Base-by-base conservation (phyloP, 2,888 invertebrate species). In the Drosophila demipolita region DNA sequence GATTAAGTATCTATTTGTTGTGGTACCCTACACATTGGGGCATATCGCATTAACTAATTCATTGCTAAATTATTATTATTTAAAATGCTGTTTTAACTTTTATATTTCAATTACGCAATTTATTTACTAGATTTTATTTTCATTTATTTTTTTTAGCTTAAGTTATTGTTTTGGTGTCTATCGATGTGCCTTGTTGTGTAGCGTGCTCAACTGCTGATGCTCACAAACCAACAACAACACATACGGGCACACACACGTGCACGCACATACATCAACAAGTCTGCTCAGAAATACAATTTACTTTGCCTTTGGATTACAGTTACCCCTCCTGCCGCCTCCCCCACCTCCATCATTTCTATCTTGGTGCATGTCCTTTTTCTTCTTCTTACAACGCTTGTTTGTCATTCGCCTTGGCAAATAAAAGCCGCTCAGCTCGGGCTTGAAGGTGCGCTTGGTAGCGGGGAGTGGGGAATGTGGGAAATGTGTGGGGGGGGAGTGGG, bases 321-420 rank as follows among this genome's bases (percentile, higher is more conserved):
- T 80, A 58, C 57, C 60, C 62, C 63, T 36, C 12, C 63, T 48
- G 15, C n/a, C 26, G 38, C 8, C 15, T 36, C 35, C 35, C 35
- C 29, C 33, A 11, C 15, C 33, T 9, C 32, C 17, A 40, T 29
- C 15, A 8, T 49, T 52, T 12, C 38, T 20, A 8, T 55, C 26
- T 65, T 48, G 62, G 66, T 70, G 67, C 73, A 58, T 57, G 70
- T 70, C 65, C 57, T 60, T 78, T 52, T 72, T 73, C 67, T 49
- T 58, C 69, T 66, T 75, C 75, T 67, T 73, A 62, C 52, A 8
- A 48, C 59, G 73, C 76, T 81, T 88, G 84, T 89, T 85, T 85
- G 85, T 82, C 77, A 87, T 87, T 83, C 84, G 84, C 89, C 82
- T 89, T 87, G 89, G 84, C 73, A 85, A 85, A 85, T 89, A 89